These are phyloP conservation scores for Tetragnatha versicolor DNA, from an alignment of 1,140 invertebrate genomes.

Conservation along the genomic window DNA sequence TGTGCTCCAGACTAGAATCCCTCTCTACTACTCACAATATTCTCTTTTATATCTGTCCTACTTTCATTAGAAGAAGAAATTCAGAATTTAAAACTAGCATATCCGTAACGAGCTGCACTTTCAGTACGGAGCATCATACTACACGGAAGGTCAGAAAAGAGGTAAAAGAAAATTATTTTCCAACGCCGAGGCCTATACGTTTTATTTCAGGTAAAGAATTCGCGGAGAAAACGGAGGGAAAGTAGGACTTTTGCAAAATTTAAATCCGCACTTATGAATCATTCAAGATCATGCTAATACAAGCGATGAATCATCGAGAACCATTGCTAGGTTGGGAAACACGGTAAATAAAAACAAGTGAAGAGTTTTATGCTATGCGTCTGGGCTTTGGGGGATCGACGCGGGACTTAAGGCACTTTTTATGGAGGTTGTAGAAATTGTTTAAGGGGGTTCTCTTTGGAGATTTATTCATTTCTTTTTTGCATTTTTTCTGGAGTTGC, in stretches of 20 bases:
- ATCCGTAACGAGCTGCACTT: too few relatives aligned
- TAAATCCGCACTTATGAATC: constrained; percentile 36
- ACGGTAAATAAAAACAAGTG: constrained; percentile 16
- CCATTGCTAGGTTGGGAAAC: background rate
- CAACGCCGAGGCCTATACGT: too few relatives aligned
- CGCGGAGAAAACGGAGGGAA: too few relatives aligned
- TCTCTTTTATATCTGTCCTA: too few relatives aligned
- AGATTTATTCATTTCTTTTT: background rate
- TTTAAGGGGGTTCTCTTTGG: constrained; percentile 2
- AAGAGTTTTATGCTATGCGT: constrained; percentile 11
- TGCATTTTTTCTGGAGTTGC: background rate
- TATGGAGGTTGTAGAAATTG: constrained; percentile 4
- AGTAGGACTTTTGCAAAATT: background rate
- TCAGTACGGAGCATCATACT: too few relatives aligned
- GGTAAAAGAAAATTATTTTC: too few relatives aligned
- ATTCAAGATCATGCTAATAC: constrained; percentile 41
- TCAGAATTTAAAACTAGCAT: too few relatives aligned
- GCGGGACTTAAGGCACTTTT: background rate
- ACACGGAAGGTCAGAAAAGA: too few relatives aligned
- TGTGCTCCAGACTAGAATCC: too few relatives aligned
- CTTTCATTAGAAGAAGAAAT: too few relatives aligned
- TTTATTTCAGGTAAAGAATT: too few relatives aligned
- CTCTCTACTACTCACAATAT: too few relatives aligned
- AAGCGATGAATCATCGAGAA: constrained; percentile 32
- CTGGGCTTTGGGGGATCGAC: background rate